These are phyloP conservation scores for Scrobipalpa atriplicella DNA, from an alignment of 2,888 invertebrate species.

Conservation along the genomic window DNA sequence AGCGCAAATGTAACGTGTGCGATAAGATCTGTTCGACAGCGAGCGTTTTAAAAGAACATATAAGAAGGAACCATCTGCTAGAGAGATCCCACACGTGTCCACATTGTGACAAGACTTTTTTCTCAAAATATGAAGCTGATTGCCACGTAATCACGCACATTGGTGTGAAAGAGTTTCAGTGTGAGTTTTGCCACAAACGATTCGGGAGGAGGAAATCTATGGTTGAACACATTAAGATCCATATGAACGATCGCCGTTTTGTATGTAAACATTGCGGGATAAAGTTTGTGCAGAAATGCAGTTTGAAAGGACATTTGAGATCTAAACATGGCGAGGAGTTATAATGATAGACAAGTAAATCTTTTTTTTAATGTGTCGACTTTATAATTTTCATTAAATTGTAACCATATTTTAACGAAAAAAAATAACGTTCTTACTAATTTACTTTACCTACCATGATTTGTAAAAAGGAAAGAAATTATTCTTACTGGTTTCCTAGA, in stretches of 20 bases:
- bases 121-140: conserved; percentile 25
- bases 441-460: too few relatives aligned
- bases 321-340: conserved; percentile 64
- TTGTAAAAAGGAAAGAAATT: too few relatives aligned
- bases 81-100: not conserved
- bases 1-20: not conserved
- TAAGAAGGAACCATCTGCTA: conserved; percentile 66
- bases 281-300: conserved; percentile 82
- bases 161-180: conserved; percentile 82
- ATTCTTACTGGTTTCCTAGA: too few relatives aligned
- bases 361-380: too few relatives aligned
- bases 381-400: too few relatives aligned
- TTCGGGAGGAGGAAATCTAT: conserved; percentile 83
- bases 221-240: conserved; percentile 75
- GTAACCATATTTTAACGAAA: too few relatives aligned
- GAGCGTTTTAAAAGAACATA: conserved; percentile 66
- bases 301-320: conserved; percentile 80
- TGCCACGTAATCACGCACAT: conserved; percentile 73
- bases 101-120: conserved; percentile 32
- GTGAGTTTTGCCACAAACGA: conserved; percentile 83
- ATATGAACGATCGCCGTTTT: conserved; percentile 76
- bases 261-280: conserved; percentile 78
- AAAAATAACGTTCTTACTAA: too few relatives aligned
- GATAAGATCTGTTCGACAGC: not conserved
- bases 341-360: not conserved